Conservation (phyloP, 1,140 invertebrate genomes). For the Matsumurasca onukii region DNA sequence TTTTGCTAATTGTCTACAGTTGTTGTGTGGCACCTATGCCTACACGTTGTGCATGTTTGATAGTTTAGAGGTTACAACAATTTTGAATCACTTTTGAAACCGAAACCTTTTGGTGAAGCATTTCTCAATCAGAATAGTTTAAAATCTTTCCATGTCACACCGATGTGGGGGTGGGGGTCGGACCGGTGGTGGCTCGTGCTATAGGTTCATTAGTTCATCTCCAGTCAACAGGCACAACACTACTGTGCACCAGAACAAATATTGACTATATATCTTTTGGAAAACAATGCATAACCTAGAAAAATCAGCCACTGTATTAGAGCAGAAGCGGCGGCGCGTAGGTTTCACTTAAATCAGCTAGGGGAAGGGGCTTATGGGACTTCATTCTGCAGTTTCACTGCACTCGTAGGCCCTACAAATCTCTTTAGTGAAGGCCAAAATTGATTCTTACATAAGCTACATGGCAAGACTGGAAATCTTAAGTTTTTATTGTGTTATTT, state of each 20-base stretch:
- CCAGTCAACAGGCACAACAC: neutral
- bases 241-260: neutral
- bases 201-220: neutral
- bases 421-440: no score
- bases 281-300: neutral
- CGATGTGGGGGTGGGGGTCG: neutral
- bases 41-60: conserved; percentile 5
- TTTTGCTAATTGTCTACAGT: neutral
- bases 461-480: no score
- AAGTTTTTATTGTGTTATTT: no score
- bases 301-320: no score
- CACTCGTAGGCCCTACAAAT: no score
- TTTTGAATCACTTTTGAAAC: neutral
- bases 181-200: neutral
- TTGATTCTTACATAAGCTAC: no score
- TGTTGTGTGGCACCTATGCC: conserved; percentile 3
- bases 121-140: no score
- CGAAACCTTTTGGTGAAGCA: neutral
- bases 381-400: no score
- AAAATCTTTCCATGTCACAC: neutral
- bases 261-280: neutral
- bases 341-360: no score
- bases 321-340: no score
- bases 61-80: neutral
- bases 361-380: no score